Conservation (phyloP, 2,113 vertebrate genomes). For the Solenodon paradoxus region DNA sequence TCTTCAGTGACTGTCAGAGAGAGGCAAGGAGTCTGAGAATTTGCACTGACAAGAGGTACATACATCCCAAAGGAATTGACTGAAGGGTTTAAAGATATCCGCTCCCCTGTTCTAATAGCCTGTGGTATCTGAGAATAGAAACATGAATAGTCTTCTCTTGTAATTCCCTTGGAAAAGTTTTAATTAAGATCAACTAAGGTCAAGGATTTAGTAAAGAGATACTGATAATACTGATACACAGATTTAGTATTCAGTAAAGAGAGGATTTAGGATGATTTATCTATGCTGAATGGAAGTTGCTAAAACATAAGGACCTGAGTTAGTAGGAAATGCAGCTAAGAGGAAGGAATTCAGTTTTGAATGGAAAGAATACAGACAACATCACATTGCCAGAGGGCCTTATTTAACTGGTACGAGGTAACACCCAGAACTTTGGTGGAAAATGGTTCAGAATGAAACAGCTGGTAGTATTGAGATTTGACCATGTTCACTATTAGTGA, state of each 20-base stretch:
- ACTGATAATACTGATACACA: background rate
- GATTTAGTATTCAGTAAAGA: background rate
- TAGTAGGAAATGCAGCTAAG: background rate
- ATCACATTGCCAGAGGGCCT: background rate
- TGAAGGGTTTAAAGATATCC: background rate
- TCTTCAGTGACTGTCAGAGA: background rate
- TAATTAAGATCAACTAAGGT: background rate
- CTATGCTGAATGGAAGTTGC: background rate
- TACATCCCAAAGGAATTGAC: background rate
- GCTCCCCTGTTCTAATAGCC: background rate
- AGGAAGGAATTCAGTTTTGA: background rate
- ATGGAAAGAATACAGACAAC: background rate
- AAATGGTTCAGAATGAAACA: background rate
- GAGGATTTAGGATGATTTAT: background rate
- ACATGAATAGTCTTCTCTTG: background rate
- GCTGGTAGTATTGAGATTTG: background rate
- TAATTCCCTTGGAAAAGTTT: conserved; percentile 1
- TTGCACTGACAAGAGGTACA: background rate
- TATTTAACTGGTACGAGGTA: background rate
- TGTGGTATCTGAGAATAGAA: conserved; percentile 15
- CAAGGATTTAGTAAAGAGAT: conserved; percentile 29
- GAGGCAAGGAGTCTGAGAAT: background rate
- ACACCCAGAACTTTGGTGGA: background rate
- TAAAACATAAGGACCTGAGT: background rate
- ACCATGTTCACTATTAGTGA: background rate